Conservation (phyloP, 2,113 vertebrate species). For the Alethe diademata region DNA sequence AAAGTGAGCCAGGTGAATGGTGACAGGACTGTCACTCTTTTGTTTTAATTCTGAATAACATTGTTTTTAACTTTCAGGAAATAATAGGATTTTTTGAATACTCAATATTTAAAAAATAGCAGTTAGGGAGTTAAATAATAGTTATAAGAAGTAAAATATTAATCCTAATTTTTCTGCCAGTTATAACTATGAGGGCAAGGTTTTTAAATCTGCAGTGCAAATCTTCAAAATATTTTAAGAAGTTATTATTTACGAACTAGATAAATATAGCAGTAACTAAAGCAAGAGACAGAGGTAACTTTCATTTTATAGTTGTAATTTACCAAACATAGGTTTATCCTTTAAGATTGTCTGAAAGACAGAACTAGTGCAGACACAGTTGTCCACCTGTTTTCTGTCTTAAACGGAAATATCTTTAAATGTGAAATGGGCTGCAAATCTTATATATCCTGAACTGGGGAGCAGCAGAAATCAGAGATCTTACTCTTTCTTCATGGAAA, state of each 20-base stretch:
- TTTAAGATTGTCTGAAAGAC: background rate
- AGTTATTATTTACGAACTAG: background rate
- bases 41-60: background rate
- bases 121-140: background rate
- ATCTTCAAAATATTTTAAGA: background rate
- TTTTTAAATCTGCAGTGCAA: background rate
- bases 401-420: background rate
- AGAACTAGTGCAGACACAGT: background rate
- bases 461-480: background rate
- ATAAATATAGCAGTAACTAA: background rate
- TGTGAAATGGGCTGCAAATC: background rate
- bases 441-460: background rate
- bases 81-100: background rate
- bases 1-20: background rate
- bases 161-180: background rate
- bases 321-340: background rate
- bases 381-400: background rate
- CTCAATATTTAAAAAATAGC: rapidly evolving
- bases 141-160: background rate
- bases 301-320: background rate
- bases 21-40: background rate
- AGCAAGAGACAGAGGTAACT: background rate
- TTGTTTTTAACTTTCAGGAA: background rate
- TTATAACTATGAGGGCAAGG: background rate
- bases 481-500: background rate